Evolutionary conservation across 35 echinoderm and acorn worm species (phyloP).

Genomic region (Nesometra sesokonis): DNA sequence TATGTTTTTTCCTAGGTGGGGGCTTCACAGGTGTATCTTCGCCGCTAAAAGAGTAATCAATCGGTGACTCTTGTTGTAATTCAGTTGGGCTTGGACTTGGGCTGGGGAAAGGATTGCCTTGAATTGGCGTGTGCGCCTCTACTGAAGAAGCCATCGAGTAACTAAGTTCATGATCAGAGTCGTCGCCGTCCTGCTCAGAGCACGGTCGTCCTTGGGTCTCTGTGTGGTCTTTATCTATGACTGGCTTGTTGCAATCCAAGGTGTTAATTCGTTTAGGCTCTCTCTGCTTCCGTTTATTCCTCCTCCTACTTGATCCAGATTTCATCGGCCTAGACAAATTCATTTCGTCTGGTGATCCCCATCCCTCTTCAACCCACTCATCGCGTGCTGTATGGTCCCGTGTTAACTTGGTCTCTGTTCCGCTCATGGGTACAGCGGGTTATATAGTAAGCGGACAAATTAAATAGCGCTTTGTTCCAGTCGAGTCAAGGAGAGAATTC

Average conservation of each 20-base stretch:
- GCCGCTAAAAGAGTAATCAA: not conserved
- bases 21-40: not conserved
- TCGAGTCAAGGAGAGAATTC: not conserved
- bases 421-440: not conserved
- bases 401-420: not conserved
- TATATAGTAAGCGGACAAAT: not conserved
- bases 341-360: not conserved
- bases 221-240: not conserved
- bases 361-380: not conserved
- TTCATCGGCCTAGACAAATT: not conserved
- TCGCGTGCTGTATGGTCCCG: not conserved
- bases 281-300: not conserved
- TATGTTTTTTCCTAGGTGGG: not conserved
- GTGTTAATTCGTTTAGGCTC: not conserved
- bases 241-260: not conserved
- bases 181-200: not conserved
- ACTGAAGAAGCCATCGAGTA: not conserved
- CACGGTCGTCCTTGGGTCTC: not conserved
- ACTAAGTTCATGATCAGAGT: not conserved
- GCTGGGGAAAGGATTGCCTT: not conserved
- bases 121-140: not conserved
- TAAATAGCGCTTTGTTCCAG: not conserved
- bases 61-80: not conserved
- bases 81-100: not conserved
- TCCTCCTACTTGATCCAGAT: not conserved